Percentiles rank a stretch among this genome's conserved stretches.
These are phyloP conservation scores for Tor tambroides DNA, from an alignment of 2,113 vertebrate genomes.

Conservation along the genomic window DNA sequence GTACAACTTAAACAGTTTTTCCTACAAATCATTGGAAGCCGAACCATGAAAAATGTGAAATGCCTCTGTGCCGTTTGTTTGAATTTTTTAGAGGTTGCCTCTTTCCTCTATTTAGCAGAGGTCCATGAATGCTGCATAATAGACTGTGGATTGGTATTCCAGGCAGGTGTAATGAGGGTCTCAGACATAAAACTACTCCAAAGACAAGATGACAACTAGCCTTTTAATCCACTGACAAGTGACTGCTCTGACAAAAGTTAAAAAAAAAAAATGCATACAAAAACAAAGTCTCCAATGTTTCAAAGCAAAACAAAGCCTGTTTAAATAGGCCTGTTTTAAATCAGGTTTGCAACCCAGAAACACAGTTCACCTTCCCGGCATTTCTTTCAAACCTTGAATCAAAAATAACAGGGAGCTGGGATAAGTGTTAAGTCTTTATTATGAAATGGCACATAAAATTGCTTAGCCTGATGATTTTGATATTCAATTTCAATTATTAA, in stretches of 20 bases:
- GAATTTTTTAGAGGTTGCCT: not conserved
- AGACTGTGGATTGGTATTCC: slow-evolving; percentile 51
- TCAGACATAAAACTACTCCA: slow-evolving; percentile 24
- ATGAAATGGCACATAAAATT: not conserved
- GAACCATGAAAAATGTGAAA: not conserved
- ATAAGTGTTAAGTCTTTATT: not conserved
- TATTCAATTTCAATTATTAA: not conserved
- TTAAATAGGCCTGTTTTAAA: not conserved
- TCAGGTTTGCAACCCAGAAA: not conserved
- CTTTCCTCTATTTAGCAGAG: not conserved
- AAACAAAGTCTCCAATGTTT: not conserved
- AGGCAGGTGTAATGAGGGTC: slow-evolving; percentile 50
- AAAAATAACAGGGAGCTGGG: not conserved
- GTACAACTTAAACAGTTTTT: slow-evolving; percentile 14
- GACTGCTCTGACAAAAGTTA: not conserved
- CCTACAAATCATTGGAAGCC: not conserved
- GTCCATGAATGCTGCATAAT: slow-evolving; percentile 33
- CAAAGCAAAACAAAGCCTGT: not conserved
- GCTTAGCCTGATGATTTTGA: not conserved
- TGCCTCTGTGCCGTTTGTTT: not conserved
- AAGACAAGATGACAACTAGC: slow-evolving; percentile 13
- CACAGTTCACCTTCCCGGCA: not conserved
- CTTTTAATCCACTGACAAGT: slow-evolving; percentile 40
- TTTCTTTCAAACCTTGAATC: not conserved
- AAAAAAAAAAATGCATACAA: slow-evolving; percentile 6